Evolutionary conservation across 2,113 vertebrate species (phyloP), one percentile per base, ranked within the genome.

Genomic region (Oryzias melastigma): DNA sequence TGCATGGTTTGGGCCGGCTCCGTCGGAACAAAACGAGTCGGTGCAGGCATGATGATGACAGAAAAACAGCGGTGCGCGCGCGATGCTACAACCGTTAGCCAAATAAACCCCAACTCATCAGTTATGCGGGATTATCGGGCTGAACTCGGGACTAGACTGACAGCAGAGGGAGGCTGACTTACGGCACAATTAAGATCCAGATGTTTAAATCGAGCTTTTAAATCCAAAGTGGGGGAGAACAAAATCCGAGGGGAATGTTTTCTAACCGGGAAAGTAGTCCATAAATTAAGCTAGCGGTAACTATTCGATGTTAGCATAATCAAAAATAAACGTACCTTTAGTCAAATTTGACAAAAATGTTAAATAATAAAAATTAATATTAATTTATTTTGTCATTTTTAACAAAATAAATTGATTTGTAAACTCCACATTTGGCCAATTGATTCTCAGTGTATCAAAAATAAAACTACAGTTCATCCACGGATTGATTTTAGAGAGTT

Each of bases 1-100:
- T 69, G 13, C 66, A 65, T 87, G 51, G 25, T 24, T 25, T 46
- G 42, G 47, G 58, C 65, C 13, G 57, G 50, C 41, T 81, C 83
- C 69, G 82, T 40, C 49, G 71, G 20, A 43, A 62, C 44, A 45
- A 29, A 68, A 70, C 74, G 78, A 75, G 81, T 68, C 62, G 20
- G 67, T 40, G 76, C 77, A 55, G 64, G 74, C 81, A 84, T 83
- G 82, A 58, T 73, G 78, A 68, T 19, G 55, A 56, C 24, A 58
- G 58, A 57, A 42, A 25, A 41, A 29, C 55, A 51, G 68, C 44
- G 24, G 66, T 60, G n/a, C 47, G 19, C 59, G 47, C 22, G 71
- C 52, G 62, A 18, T 5, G 63, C 40, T 20, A 65, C 62, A 6
- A 53, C 57, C 56, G 73, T 71, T 84, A 68, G 72, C 85, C 52